Conservation (phyloP, 2,113 vertebrate genomes). For the Chaetorhynchus papuensis region DNA sequence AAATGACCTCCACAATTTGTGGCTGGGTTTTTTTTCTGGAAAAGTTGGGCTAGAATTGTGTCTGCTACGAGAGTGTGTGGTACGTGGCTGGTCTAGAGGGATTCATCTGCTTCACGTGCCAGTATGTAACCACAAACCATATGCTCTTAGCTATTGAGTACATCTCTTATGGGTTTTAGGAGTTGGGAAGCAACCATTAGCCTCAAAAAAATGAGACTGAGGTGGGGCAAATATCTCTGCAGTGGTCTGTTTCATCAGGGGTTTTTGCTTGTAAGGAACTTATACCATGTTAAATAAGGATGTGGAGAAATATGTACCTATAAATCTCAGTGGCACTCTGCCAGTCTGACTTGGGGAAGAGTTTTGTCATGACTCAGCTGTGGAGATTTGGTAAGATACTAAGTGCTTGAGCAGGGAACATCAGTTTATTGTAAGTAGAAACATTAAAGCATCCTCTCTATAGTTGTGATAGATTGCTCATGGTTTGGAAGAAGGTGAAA, state of each 20-base stretch:
- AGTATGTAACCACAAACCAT: slow-evolving; percentile 4
- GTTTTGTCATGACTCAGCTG: background rate
- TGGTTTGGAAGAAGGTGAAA: background rate
- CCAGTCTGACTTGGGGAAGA: background rate
- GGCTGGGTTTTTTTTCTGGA: background rate
- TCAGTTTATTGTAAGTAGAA: background rate
- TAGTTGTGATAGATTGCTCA: background rate
- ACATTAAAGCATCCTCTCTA: background rate
- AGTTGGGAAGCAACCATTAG: background rate
- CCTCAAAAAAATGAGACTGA: background rate
- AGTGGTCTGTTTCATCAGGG: background rate
- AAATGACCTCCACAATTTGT: background rate
- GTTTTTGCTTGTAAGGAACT: background rate
- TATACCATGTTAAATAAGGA: background rate
- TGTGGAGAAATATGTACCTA: background rate
- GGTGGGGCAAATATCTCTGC: background rate
- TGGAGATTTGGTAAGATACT: background rate
- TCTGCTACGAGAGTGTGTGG: background rate
- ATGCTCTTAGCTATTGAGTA: background rate
- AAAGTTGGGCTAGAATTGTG: background rate
- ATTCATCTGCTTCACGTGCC: background rate
- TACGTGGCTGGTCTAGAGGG: background rate
- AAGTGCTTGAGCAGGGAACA: background rate
- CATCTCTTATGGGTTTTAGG: background rate
- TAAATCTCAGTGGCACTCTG: background rate